Evolutionary conservation across 2,113 vertebrate genomes (phyloP), one percentile per base, ranked within the genome.

Genomic region (Nycticryphes semicollaris): DNA sequence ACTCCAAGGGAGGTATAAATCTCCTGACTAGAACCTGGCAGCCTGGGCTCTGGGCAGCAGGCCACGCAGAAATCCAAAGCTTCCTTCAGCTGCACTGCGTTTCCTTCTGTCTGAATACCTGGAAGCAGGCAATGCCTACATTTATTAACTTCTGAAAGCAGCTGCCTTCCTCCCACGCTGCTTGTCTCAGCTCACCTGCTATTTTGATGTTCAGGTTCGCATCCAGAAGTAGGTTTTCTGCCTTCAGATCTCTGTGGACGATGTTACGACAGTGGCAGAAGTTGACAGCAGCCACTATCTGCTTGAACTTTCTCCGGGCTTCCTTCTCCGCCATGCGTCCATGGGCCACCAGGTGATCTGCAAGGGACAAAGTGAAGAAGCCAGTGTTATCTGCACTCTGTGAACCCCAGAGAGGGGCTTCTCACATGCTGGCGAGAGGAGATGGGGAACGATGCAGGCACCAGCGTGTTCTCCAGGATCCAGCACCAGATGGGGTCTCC

Each of bases 311-410:
- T 80, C 98, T 98, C 57, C 99, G 98, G 43, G 99, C 99, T 68
- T 99, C 99, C 95, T 99, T 99, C 96, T 99, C 99, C 0, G 99
- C 99, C 99, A 99, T 99, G 4, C 99, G 98, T 2, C 99, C 99
- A 2, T 99, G 99, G 83, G 99, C 99, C 97, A 99, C 99, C 78
- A 99, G 94, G 96, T 99, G 99, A 98, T 99, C 99, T 99, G 97
- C 0, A 23, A 23, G 86, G 87, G 64, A 45, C 1, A 31, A 15
- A 75, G 63, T 0, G 27, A 31, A 69, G 60, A 53, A 62, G 54
- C 94, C 11, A 19, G 19, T 0, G 60, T 95, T 69, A 95, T 0
- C 24, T 9, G 13, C 50, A 10, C 25, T 10, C 17, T 30, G 51
- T 30, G 51, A 54, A 17, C 16, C 11, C n/a, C 18, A 1, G 20